Evolutionary conservation across 1,140 invertebrate species (phyloP).

Genomic region (Mya arenaria): DNA sequence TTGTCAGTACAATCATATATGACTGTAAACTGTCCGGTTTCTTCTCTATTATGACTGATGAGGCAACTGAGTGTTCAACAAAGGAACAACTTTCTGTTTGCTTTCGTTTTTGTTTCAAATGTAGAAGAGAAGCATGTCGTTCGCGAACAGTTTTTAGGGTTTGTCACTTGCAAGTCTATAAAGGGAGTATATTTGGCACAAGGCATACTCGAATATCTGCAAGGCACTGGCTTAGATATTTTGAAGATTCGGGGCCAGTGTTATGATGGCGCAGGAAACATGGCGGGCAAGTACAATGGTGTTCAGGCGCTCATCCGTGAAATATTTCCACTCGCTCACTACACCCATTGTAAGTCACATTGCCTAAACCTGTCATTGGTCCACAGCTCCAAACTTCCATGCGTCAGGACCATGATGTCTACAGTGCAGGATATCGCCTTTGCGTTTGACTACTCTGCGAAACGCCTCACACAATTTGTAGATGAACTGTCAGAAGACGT

Average conservation of each 20-base stretch:
- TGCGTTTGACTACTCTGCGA: constrained; percentile 26
- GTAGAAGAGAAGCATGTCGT: background rate
- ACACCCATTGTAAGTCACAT: constrained; percentile 15
- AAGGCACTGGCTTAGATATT: background rate
- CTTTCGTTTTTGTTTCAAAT: background rate
- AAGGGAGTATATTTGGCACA: background rate
- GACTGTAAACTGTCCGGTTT: background rate
- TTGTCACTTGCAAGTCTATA: background rate
- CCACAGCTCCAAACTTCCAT: constrained; percentile 14
- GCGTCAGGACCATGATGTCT: constrained; percentile 20
- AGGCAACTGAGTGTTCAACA: constrained; percentile 6
- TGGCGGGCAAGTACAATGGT: background rate
- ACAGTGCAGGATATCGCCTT: constrained; percentile 24
- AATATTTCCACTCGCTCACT: background rate
- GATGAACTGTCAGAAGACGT: constrained; percentile 17
- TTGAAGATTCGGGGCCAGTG: constrained; percentile 18
- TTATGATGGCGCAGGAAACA: background rate
- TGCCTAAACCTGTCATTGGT: constrained; percentile 29
- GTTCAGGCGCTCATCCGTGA: constrained; percentile 23
- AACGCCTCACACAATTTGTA: background rate
- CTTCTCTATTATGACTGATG: constrained; percentile 7
- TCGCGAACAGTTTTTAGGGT: constrained; percentile 2
- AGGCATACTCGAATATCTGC: background rate
- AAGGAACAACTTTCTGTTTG: constrained; percentile 3
- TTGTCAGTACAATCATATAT: background rate